These are phyloP conservation scores for Pseudoips prasinana DNA, from an alignment of 2,888 invertebrate genomes.

Conservation along the genomic window DNA sequence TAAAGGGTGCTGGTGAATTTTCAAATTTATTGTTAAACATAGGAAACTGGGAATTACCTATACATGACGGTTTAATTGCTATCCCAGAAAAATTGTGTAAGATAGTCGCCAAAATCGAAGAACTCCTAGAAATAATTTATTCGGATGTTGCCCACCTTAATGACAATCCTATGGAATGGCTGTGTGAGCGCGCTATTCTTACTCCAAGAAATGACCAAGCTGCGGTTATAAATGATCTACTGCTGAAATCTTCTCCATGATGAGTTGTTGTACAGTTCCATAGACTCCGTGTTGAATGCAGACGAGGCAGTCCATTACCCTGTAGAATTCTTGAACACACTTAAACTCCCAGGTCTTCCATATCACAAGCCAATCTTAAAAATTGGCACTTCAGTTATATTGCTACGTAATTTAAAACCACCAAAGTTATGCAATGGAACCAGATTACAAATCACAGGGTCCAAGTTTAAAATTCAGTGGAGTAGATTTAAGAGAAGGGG, in stretches of 20 bases:
- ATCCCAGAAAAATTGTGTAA: background rate
- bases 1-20: background rate
- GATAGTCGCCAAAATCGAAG: background rate
- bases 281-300: background rate
- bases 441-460: slow-evolving; percentile 3
- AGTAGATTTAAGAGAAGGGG: too few species aligned
- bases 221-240: too few species aligned
- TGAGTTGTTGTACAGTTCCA: background rate
- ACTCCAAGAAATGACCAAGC: too few species aligned
- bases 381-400: background rate
- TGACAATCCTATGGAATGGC: too few species aligned
- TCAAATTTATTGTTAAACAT: background rate
- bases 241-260: background rate
- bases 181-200: too few species aligned
- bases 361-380: background rate
- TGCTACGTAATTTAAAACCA: background rate
- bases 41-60: background rate
- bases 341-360: background rate
- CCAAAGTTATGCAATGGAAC: background rate
- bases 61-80: too few species aligned
- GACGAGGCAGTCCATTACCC: background rate
- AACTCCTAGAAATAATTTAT: background rate
- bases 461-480: slow-evolving; percentile 6
- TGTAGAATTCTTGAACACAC: background rate
- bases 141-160: too few species aligned